phyloP scores from a whole-genome alignment of 2,888 invertebrate species.

The Parnassius mnemosyne region DNA sequence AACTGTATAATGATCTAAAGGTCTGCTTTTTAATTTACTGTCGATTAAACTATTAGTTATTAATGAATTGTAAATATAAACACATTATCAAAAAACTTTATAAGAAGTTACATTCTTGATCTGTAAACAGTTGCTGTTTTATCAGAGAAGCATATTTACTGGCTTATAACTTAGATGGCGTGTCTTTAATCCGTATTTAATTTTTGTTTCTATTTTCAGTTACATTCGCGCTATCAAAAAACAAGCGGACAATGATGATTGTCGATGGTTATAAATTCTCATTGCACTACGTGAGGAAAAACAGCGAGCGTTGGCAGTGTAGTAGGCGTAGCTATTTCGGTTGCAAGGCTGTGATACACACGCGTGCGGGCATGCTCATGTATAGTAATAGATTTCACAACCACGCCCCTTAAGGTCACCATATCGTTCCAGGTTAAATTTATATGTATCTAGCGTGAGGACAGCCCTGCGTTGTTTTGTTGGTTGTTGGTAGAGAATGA shows the following conservation, averaged over 20 bases:
- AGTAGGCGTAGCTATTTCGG: conserved; percentile 56
- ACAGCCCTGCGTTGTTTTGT: no score
- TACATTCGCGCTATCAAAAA: conserved; percentile 45
- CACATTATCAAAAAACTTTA: no score
- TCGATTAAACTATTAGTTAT: no score
- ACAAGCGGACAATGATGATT: conserved; percentile 47
- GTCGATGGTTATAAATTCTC: conserved; percentile 56
- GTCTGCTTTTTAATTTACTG: no score
- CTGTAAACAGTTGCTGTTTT: no score
- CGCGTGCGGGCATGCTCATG: conserved; percentile 38
- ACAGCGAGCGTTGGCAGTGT: conserved; percentile 57
- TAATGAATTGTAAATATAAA: no score
- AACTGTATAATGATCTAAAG: no score
- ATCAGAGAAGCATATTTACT: not conserved
- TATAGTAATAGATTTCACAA: conserved; percentile 42
- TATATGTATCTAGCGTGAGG: not conserved
- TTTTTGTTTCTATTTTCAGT: conserved; percentile 37
- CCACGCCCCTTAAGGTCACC: conserved; percentile 41
- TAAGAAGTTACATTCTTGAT: no score
- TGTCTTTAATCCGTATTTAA: conserved; percentile 13
- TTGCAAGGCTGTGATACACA: conserved; percentile 57
- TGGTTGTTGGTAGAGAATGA: no score
- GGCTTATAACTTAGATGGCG: not conserved
- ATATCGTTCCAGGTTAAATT: not conserved
- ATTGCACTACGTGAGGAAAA: conserved; percentile 50